Conservation (phyloP, 2,888 invertebrate species). For the Paralinhomoeus sp. region DNA sequence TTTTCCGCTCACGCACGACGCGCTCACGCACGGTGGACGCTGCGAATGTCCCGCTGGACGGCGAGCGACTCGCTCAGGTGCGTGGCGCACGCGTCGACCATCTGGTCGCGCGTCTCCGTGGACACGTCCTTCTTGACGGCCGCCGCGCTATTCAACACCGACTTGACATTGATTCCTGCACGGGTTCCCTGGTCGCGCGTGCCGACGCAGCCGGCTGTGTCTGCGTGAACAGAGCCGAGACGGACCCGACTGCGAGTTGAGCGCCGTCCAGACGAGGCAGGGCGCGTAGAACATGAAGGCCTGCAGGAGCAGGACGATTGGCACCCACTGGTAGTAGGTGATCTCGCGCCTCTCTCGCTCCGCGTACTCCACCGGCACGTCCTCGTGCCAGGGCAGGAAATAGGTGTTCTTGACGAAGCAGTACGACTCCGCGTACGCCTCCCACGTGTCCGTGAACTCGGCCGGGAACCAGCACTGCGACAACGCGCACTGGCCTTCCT, state of each 20-base stretch:
- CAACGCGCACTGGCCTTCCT: too few species aligned
- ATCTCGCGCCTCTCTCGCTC: neutral
- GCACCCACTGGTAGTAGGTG: constrained; percentile 2
- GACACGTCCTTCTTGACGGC: neutral
- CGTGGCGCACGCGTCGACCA: neutral
- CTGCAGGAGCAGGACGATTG: neutral
- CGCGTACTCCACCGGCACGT: neutral
- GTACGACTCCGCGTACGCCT: constrained; percentile 8
- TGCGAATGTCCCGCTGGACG: neutral
- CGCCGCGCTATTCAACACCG: neutral
- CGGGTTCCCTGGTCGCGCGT: too few species aligned
- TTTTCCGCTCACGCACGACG: too few species aligned
- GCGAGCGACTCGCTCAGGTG: neutral
- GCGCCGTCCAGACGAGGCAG: neutral
- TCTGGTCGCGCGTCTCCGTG: neutral
- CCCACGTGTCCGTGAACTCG: constrained; percentile 20
- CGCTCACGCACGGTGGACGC: neutral
- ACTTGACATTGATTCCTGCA: neutral
- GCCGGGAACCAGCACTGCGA: constrained; percentile 26
- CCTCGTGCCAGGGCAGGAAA: neutral
- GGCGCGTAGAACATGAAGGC: neutral
- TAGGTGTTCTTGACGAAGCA: constrained; percentile 3
- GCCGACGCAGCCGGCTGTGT: too few species aligned
- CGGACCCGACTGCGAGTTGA: neutral
- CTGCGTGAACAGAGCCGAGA: neutral